Evolutionary conservation across 1,140 invertebrate genomes (phyloP).

Genomic region (Proales similis): DNA sequence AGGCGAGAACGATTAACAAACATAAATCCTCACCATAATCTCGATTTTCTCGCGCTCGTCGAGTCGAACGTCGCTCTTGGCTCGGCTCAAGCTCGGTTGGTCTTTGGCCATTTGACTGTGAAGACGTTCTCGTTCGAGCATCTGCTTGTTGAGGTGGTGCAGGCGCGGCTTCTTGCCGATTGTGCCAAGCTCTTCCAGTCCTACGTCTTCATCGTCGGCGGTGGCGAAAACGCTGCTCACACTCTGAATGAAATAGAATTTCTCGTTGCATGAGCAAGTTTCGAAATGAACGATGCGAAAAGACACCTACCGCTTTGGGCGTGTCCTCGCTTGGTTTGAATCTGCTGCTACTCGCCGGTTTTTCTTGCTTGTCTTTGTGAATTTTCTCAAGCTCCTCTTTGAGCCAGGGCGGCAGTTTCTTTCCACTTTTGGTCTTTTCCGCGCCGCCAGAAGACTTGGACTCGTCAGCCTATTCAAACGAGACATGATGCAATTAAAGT

Average conservation of each 20-base stretch:
- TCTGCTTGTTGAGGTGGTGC: too few relatives aligned
- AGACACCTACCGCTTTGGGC: too few relatives aligned
- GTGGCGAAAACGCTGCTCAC: constrained; percentile 8
- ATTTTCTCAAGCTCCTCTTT: constrained; percentile 34
- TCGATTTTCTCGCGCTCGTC: constrained; percentile 25
- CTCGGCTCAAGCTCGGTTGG: too few relatives aligned
- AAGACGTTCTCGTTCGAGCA: too few relatives aligned
- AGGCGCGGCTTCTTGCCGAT: too few relatives aligned
- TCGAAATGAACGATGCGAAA: background rate
- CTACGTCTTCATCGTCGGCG: constrained; percentile 22
- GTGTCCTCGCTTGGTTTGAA: too few relatives aligned
- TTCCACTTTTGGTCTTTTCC: too few relatives aligned
- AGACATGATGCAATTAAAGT: too few relatives aligned
- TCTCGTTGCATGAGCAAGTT: background rate
- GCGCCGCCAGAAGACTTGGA: too few relatives aligned
- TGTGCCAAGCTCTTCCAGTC: too few relatives aligned
- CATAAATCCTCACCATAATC: constrained; percentile 13
- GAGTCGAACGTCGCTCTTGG: background rate
- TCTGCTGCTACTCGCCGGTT: background rate
- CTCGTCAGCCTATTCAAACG: too few relatives aligned
- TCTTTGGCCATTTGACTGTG: too few relatives aligned
- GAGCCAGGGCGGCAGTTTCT: constrained; percentile 22
- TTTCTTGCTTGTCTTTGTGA: constrained; percentile 18
- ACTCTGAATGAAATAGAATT: background rate
- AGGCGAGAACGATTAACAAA: background rate